Base-by-base conservation (phyloP, 1,140 invertebrate species). In the Chironomus tepperi region DNA sequence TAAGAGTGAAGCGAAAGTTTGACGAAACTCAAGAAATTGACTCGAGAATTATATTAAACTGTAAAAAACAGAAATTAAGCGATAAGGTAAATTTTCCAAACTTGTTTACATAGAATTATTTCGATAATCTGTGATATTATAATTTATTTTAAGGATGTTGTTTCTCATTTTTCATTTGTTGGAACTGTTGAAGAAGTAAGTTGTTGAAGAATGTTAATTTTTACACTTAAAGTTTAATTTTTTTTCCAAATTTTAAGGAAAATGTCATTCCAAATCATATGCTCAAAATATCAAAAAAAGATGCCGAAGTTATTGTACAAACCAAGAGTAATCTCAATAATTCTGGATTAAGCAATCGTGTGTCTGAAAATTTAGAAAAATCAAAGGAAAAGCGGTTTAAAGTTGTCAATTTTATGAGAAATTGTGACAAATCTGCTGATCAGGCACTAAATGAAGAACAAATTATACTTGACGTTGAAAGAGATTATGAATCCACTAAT, bases 111-210 rank as follows among this genome's bases (percentile, higher is more conserved):
- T n/a, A n/a, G n/a, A n/a, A n/a, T n/a, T n/a, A n/a, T n/a, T n/a
- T n/a, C n/a, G n/a, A n/a, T n/a, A n/a, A n/a, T n/a, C n/a, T n/a
- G n/a, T n/a, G n/a, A n/a, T n/a, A n/a, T 34, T 34, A 34, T 34
- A 34, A 34, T 34, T 34, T 34, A 34, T 34, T 34, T 34, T 15
- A 57, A 57, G 12, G 47, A 57, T 15, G 47, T 88, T n/a, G n/a
- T n/a, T n/a, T n/a, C n/a, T n/a, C n/a, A n/a, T 74, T 78, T 87
- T 0, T 86, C 85, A 78, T 86, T 88, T 78, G 86, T 85, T 19
- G 86, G 85, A 76, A 88, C 87, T 15, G 78, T 87, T 7, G 78
- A 85, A 79, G 78, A 80, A 74, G 83, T 84, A 80, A 75, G 16
- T 43, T 7, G 12, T 19, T 73, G 2, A 65, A n/a, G n/a, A n/a